Base-by-base conservation (phyloP, 1,140 invertebrate species). In the Subanguina moxae region DNA sequence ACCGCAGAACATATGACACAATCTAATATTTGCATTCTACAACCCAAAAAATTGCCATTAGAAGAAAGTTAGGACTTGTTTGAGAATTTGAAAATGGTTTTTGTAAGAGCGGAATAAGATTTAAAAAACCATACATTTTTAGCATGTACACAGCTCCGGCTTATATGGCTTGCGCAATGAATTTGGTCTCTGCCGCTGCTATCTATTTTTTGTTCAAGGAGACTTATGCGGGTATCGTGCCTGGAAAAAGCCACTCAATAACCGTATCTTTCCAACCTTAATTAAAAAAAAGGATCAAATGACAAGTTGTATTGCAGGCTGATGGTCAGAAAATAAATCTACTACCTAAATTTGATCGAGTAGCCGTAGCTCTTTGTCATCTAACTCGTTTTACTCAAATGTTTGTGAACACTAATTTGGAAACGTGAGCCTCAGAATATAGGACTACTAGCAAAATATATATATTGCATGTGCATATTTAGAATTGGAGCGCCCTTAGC, bases 361-460 rank as follows among this genome's bases (percentile, higher is more conserved):
- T 25, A 21, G 72, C 72, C 3, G 23, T 67, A 8, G 28, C 61
- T 15, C 43, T 74, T 23, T 75, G 72, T 56, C 58, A 75, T 48
- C 52, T 59, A 8, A 73, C 72, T 21, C 57, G 72, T 23, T 74
- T 74, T 57, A 74, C 72, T 25, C 72, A 74, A 64, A 74, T 74
- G 72, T 74, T 74, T 62, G 59, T 75, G 28, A 63, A 74, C 48
- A 75, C 70, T 9, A 74, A 74, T 62, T 32, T 74, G 19, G 70
- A 75, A 64, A 74, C 69, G 70, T 71, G n/a, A 23, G 32, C 45
- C 42, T 38, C 0, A 65, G 9, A 5, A 52, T 7, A 52, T 3
- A 5, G 8, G n/a, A 52, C n/a, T 3, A 52, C n/a, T n/a, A n/a
- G n/a, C 19, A 19, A 65, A 21, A 59, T 15, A 42, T 0, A 5